A percentile compares a stretch with the other conserved stretches of the same genome.
Evolutionary conservation across 1,140 invertebrate species (phyloP).

Genomic region (Artemia franciscana): DNA sequence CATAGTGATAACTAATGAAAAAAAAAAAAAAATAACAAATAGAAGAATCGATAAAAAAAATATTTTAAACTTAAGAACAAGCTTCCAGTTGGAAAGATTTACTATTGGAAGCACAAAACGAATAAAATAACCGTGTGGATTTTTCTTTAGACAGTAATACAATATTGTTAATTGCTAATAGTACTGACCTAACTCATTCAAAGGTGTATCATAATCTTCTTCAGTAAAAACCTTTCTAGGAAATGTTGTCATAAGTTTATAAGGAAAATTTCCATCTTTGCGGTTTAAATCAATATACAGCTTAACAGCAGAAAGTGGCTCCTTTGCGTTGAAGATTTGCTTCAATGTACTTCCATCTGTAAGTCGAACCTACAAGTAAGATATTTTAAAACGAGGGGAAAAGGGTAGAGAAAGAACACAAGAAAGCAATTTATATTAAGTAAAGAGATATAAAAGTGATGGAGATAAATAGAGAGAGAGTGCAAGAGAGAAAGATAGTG

Average conservation of each 20-base stretch:
- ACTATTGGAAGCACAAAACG: not conserved
- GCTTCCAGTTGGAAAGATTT: not conserved
- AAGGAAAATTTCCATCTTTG: slow-evolving; percentile 32
- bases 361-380: slow-evolving; percentile 34
- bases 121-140: not conserved
- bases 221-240: slow-evolving; percentile 58
- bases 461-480: not conserved
- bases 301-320: slow-evolving; percentile 66
- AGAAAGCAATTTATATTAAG: too few species aligned
- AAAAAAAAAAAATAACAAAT: too few species aligned
- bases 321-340: slow-evolving; percentile 58
- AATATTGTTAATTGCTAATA: not conserved
- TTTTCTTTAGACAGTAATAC: not conserved
- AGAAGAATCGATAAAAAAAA: not conserved
- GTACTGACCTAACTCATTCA: slow-evolving; percentile 45
- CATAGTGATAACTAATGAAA: too few species aligned
- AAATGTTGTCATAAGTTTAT: slow-evolving; percentile 60
- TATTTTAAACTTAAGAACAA: not conserved
- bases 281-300: slow-evolving; percentile 55
- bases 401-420: too few species aligned
- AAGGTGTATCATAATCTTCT: slow-evolving; percentile 66
- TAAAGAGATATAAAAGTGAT: too few species aligned
- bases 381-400: too few species aligned
- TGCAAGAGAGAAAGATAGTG: not conserved
- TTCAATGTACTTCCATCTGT: slow-evolving; percentile 37